These are phyloP conservation scores for Leistus spinibarbis DNA, from an alignment of 2,888 invertebrate genomes.

Conservation along the genomic window DNA sequence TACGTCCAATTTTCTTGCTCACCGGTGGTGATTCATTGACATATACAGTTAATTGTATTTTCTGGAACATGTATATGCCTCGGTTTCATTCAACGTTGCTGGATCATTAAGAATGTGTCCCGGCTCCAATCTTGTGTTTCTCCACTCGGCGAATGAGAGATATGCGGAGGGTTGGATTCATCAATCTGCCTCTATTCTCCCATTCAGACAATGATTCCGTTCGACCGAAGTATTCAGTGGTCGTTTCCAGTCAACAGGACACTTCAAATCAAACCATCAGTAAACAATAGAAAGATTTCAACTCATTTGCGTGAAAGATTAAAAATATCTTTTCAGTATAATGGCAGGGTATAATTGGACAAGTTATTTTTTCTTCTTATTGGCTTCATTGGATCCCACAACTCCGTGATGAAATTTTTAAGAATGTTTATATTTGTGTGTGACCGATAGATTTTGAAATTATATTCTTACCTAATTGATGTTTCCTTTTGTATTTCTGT, in stretches of 20 bases:
- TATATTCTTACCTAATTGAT: no score
- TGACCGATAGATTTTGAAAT: no score
- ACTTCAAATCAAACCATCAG: not conserved
- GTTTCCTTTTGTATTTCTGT: no score
- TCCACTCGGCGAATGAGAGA: constrained; percentile 12
- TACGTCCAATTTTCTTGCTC: not conserved
- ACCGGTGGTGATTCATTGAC: not conserved
- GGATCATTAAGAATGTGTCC: constrained; percentile 11
- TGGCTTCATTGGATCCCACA: not conserved
- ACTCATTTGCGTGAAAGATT: not conserved
- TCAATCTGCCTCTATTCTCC: constrained; percentile 19
- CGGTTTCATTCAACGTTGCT: not conserved
- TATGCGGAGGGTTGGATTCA: constrained; percentile 21
- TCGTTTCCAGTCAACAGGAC: constrained; percentile 7
- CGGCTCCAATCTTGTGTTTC: not conserved
- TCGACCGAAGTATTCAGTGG: constrained; percentile 2
- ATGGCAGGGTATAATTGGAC: not conserved
- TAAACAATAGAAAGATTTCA: not conserved
- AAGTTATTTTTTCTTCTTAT: not conserved
- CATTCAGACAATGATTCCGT: constrained; percentile 26
- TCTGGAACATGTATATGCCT: not conserved
- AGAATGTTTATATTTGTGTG: no score
- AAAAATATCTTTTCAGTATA: not conserved
- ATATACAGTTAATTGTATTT: not conserved
- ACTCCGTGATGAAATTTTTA: not conserved